Evolutionary conservation across 1,140 invertebrate species (phyloP).

Genomic region (Grapholita molesta): DNA sequence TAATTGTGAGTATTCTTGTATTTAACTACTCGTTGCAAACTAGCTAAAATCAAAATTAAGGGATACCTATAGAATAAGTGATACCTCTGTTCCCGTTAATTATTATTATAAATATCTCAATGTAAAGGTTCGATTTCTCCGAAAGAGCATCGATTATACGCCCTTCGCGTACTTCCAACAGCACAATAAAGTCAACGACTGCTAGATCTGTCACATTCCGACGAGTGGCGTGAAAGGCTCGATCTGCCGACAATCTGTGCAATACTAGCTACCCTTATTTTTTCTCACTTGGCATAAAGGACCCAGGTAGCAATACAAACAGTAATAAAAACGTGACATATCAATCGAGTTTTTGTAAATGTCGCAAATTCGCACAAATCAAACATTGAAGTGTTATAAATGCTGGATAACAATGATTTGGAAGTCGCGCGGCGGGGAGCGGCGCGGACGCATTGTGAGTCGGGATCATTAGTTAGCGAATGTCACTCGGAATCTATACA

Average conservation of each 20-base stretch:
- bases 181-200: slow-evolving; percentile 57
- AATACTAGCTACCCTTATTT: slow-evolving; percentile 50
- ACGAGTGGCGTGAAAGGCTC: slow-evolving; percentile 39
- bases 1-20: too few relatives aligned
- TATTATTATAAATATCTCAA: neutral
- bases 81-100: neutral
- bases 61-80: neutral
- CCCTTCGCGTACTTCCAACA: slow-evolving; percentile 39
- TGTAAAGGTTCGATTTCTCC: slow-evolving; percentile 25
- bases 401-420: slow-evolving; percentile 60
- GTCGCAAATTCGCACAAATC: slow-evolving; percentile 73
- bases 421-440: slow-evolving; percentile 58
- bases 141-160: slow-evolving; percentile 49
- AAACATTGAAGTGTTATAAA: slow-evolving; percentile 76
- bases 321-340: slow-evolving; percentile 70
- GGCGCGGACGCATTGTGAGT: slow-evolving; percentile 49
- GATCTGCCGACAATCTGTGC: slow-evolving; percentile 41
- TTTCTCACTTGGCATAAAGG: slow-evolving; percentile 46
- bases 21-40: too few relatives aligned
- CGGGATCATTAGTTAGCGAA: slow-evolving; percentile 67
- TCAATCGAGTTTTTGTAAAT: slow-evolving; percentile 70
- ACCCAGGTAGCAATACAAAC: slow-evolving; percentile 73
- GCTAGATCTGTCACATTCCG: slow-evolving; percentile 49
- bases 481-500: slow-evolving; percentile 50
- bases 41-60: neutral